phyloP scores from a whole-genome alignment of 2,888 invertebrate species.

The Himalopsyche kuldschensis region DNA sequence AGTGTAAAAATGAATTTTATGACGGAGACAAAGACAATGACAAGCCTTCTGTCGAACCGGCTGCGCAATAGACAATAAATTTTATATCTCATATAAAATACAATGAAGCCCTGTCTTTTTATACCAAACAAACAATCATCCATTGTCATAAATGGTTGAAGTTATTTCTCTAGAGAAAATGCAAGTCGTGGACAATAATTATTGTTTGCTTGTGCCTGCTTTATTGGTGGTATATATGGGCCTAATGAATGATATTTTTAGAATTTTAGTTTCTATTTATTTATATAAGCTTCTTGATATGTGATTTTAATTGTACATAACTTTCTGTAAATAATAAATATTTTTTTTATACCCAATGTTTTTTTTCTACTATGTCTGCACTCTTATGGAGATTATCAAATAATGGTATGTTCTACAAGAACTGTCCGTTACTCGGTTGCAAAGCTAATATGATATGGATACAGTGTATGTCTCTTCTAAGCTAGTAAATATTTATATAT shows the following conservation, averaged over 20 bases:
- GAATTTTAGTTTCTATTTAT: constrained; percentile 44
- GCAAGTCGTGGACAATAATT: too few species aligned
- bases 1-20: constrained; percentile 85
- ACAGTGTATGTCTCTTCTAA: too few species aligned
- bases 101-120: too few species aligned
- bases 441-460: too few species aligned
- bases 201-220: too few species aligned
- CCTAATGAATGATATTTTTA: constrained; percentile 33
- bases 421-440: too few species aligned
- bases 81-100: not conserved
- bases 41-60: constrained; percentile 60
- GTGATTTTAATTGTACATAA: constrained; percentile 39
- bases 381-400: too few species aligned
- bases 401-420: too few species aligned
- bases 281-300: constrained; percentile 41
- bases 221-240: constrained; percentile 31
- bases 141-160: too few species aligned
- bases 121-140: too few species aligned
- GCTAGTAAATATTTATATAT: too few species aligned
- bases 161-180: too few species aligned
- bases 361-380: not conserved
- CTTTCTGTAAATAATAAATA: not conserved
- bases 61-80: not conserved
- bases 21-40: constrained; percentile 91
- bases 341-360: not conserved